phyloP scores from a whole-genome alignment of 2,113 vertebrate species.

The Athene cunicularia region DNA sequence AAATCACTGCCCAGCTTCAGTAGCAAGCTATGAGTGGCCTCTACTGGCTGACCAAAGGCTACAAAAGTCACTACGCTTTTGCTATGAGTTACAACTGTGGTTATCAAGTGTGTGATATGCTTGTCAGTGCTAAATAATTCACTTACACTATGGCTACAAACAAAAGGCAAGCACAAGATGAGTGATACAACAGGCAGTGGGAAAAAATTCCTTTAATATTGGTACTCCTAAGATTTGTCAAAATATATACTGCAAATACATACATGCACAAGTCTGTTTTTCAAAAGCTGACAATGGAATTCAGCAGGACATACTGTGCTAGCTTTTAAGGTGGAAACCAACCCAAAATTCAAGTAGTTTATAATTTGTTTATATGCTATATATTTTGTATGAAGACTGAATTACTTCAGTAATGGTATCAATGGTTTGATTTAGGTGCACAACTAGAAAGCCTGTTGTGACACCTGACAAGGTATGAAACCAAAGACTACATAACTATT shows the following conservation, averaged over 20 bases:
- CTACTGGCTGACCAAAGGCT: conserved; percentile 93
- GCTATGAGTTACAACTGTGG: not conserved
- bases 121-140: not conserved
- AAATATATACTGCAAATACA: not conserved
- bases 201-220: not conserved
- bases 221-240: not conserved
- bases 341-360: not conserved
- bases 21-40: conserved; percentile 96
- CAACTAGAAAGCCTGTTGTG: not conserved
- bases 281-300: not conserved
- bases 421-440: not conserved
- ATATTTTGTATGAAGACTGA: not conserved
- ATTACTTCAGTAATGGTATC: not conserved
- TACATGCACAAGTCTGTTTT: not conserved
- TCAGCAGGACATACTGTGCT: not conserved
- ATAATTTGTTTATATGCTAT: not conserved
- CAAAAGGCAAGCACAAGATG: not conserved
- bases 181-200: fast-evolving
- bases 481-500: not conserved
- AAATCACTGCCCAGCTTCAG: conserved; percentile 64
- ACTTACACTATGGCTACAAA: not conserved
- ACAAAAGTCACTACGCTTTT: conserved; percentile 75
- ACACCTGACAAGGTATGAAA: not conserved
- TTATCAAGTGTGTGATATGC: not conserved
- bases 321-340: not conserved